Evolutionary conservation across 2,888 invertebrate species (phyloP).

Genomic region (Epistrophella euchroma): DNA sequence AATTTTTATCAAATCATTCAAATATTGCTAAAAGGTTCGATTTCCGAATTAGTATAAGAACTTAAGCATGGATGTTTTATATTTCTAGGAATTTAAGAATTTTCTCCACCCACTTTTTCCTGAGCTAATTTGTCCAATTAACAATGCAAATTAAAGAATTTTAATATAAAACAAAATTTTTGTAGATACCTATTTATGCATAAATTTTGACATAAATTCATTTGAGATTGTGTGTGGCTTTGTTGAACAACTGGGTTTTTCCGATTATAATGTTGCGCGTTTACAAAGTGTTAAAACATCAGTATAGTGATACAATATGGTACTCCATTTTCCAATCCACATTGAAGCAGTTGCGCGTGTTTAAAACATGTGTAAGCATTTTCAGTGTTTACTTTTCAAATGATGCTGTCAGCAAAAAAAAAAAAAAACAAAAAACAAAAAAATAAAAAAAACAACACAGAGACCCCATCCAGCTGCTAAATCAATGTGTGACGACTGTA

Average conservation of each 20-base stretch:
- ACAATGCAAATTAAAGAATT: no score
- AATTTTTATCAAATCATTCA: no score
- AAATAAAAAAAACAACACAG: constrained; percentile 17
- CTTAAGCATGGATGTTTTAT: no score
- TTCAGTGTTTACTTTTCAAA: constrained; percentile 55
- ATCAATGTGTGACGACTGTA: constrained; percentile 32
- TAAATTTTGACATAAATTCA: background rate
- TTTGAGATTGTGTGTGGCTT: background rate
- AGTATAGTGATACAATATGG: background rate
- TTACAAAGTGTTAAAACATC: constrained; percentile 22
- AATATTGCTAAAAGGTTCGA: no score
- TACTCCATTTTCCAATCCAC: constrained; percentile 17
- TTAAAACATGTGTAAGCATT: constrained; percentile 44
- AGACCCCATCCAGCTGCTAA: constrained; percentile 31
- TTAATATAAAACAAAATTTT: no score
- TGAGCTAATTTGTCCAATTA: no score
- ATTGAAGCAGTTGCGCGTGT: constrained; percentile 46
- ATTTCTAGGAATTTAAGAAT: no score
- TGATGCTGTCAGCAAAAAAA: constrained; percentile 45
- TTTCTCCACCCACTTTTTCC: no score
- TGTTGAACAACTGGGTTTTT: background rate
- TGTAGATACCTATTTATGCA: background rate
- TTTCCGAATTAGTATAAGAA: no score
- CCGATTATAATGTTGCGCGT: constrained; percentile 5
- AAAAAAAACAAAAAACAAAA: constrained; percentile 18